Base-by-base conservation (phyloP, 2,113 vertebrate genomes). In the Hydrochoerus hydrochaeris region DNA sequence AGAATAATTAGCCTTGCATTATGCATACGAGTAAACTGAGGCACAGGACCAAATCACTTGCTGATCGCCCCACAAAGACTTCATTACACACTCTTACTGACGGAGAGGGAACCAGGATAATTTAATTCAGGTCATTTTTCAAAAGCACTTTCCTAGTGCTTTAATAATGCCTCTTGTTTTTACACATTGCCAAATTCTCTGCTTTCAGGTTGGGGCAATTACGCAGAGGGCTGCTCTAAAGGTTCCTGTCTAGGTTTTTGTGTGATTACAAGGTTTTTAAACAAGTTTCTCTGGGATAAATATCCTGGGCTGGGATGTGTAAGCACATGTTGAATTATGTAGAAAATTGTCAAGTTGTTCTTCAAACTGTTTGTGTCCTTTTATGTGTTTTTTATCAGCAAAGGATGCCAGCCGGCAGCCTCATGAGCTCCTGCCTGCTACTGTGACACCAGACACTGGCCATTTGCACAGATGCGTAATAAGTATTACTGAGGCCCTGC, bases 141-240 rank as follows among this genome's bases (percentile, higher is more conserved):
- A 67, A 92, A 90, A 80, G 22, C 87, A 84, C 49, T 69, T 14
- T 54, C 11, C 65, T 57, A 88, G 84, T 62, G 60, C 57, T 67
- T 81, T 60, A 87, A 32, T 75, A 62, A 57, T 67, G 65, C 83
- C 75, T 95, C 77, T 84, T 63, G 24, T n/a, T 88, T 94, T 81
- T 69, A 57, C 1, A 93, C 32, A 81, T 3, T 91, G 63, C 20
- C n/a, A 78, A 89, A 80, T 24, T 89, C 28, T 90, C 67, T 90
- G 75, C 30, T 62, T 63, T 32, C 63, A 57, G 35, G 88, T 82
- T 94, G 7, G 32, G 54, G 46, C 6, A 77, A 17, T 82, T 62
- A 8, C 38, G 44, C 91, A 82, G 14, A 35, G 26, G 41, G 12
- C 32, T 75, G 26, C 22, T 60, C 26, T 38, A 69, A 69, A 89